Evolutionary conservation across 2,113 vertebrate species (phyloP).

Genomic region (Zeus faber): DNA sequence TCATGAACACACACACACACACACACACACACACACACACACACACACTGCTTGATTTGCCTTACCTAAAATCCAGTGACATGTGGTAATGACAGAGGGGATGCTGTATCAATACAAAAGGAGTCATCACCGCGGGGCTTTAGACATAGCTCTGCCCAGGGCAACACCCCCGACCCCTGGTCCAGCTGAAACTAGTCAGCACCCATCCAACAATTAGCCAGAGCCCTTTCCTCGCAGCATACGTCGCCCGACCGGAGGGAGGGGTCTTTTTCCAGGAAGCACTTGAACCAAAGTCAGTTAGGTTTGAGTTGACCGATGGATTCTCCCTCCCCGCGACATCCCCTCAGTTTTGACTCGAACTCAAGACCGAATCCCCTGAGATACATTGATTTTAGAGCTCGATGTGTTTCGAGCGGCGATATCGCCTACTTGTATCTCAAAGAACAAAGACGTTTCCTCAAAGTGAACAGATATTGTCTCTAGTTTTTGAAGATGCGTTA

Average conservation of each 20-base stretch:
- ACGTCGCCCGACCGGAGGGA: background rate
- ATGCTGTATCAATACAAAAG: conserved; percentile 42
- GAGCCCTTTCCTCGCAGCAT: conserved; percentile 10
- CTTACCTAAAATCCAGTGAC: conserved; percentile 24
- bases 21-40: background rate
- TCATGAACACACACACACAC: background rate
- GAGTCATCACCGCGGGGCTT: conserved; percentile 32
- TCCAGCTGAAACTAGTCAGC: conserved; percentile 30
- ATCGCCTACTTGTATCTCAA: no score
- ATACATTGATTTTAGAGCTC: no score
- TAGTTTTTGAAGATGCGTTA: no score
- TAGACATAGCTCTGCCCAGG: conserved; percentile 55
- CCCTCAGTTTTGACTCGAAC: no score
- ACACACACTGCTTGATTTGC: background rate
- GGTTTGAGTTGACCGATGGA: no score
- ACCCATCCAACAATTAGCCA: conserved; percentile 33
- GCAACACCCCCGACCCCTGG: conserved; percentile 26
- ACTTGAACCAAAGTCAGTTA: background rate
- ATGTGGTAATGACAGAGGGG: conserved; percentile 51
- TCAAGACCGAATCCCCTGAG: no score
- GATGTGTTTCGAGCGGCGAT: no score
- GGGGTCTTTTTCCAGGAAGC: background rate
- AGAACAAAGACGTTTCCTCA: no score
- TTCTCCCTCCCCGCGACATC: no score
- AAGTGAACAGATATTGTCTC: no score